Evolutionary conservation across 2,113 vertebrate genomes (phyloP), one percentile per base, ranked within the genome.

Genomic region (Entelurus aequoreus): DNA sequence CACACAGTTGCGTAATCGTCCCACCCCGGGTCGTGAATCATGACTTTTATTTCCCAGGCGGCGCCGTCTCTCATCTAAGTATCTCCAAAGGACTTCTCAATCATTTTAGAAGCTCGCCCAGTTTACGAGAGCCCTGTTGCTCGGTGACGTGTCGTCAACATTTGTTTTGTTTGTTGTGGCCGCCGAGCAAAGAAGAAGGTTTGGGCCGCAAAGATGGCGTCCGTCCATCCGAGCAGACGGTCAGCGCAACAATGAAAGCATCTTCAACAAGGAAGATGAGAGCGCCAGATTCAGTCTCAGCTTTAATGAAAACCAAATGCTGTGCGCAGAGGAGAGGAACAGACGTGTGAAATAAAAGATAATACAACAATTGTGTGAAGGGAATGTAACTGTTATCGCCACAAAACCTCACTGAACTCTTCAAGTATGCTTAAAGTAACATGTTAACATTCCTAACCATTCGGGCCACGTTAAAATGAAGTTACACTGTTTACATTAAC

Each of bases 241-340:
- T 89, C 90, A 86, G 89, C 92, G 90, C 89, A 79, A 87, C 42
- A 36, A 68, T 75, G 62, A 72, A 76, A 14, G 47, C 9, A 56
- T 60, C 75, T 66, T 48, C 63, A 70, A 67, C 64, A 42, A 42
- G 3, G 63, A 62, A 88, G 88, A 88, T 4, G 88, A 91, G 87
- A 88, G 88, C 87, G 85, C 87, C 90, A 87, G 75, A 84, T 72
- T 78, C 72, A 69, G 87, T 86, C 85, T 89, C 76, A 84, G 88
- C 89, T 86, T 88, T 94, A 94, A 94, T 92, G 88, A 93, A 88
- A 94, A 93, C 90, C 92, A 89, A 92, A 93, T 93, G 92, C 90
- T 88, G 84, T 67, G 66, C 60, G 71, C 84, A 88, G 87, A 84
- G 82, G 90, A n/a, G 60, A 73, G 62, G 71, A 56, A 62, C 8